Conservation (phyloP, 2,113 vertebrate genomes). For the Dryoscopus gambensis region DNA sequence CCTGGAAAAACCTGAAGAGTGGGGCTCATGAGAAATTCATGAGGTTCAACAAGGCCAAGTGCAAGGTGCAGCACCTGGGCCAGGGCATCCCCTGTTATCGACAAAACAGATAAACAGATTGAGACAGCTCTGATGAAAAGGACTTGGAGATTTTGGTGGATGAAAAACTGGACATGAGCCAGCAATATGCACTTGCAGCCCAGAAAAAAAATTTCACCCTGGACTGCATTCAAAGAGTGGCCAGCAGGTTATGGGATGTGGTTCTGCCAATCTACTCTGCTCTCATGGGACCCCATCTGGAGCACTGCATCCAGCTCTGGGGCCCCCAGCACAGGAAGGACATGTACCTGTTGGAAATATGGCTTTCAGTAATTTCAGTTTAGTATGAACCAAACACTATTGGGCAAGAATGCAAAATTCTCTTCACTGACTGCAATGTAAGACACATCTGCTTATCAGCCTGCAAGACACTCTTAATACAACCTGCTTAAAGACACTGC, state of each 20-base stretch:
- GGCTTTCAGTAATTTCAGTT: background rate
- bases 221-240: background rate
- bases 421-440: background rate
- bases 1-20: background rate
- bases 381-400: background rate
- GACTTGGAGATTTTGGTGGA: background rate
- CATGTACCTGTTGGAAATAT: background rate
- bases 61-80: background rate
- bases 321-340: background rate
- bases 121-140: background rate
- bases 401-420: background rate
- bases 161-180: background rate
- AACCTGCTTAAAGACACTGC: background rate
- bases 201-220: background rate
- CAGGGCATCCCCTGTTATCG: accelerated
- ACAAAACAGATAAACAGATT: background rate
- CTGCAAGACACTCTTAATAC: background rate
- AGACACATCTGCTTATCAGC: background rate
- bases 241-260: background rate
- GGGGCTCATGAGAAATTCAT: background rate
- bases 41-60: background rate
- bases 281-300: background rate
- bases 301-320: accelerated
- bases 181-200: accelerated
- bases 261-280: background rate